Evolutionary conservation across 2,797 vertebrate genomes (phyloP).

Genomic region (Pangasius djambal): DNA sequence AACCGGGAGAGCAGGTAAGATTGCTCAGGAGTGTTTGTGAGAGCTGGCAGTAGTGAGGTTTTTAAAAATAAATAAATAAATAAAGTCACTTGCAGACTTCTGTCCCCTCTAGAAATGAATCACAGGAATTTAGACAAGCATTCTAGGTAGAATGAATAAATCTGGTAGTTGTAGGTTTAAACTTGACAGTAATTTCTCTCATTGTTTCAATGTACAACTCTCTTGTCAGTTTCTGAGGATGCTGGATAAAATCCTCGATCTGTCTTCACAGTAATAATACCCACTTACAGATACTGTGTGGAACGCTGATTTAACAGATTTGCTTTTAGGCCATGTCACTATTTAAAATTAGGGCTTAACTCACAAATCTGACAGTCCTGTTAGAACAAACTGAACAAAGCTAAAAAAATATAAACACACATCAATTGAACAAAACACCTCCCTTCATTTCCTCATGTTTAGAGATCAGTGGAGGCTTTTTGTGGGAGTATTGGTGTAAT

Average conservation of each 20-base stretch:
- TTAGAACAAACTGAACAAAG: background rate
- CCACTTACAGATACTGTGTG: background rate
- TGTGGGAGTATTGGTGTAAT: background rate
- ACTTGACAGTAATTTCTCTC: background rate
- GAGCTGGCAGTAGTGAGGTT: background rate
- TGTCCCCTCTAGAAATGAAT: background rate
- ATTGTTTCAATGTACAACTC: background rate
- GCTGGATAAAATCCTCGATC: background rate
- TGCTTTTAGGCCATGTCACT: background rate
- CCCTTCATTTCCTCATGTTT: conserved; percentile 13
- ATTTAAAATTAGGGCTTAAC: background rate
- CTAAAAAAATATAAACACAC: background rate
- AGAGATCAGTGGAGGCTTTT: background rate
- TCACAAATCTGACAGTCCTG: background rate
- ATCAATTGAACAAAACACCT: background rate
- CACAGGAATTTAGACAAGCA: background rate
- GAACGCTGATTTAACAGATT: background rate
- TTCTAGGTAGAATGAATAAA: background rate
- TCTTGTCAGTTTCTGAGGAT: background rate
- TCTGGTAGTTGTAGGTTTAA: background rate
- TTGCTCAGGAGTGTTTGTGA: background rate
- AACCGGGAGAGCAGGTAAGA: background rate
- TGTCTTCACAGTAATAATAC: background rate
- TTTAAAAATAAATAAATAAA: too few species aligned
- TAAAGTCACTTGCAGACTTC: background rate